A percentile compares a stretch with the other conserved stretches of the same genome.
Conservation (phyloP, 2,888 invertebrate species). For the Noctuana brunneofusca region DNA sequence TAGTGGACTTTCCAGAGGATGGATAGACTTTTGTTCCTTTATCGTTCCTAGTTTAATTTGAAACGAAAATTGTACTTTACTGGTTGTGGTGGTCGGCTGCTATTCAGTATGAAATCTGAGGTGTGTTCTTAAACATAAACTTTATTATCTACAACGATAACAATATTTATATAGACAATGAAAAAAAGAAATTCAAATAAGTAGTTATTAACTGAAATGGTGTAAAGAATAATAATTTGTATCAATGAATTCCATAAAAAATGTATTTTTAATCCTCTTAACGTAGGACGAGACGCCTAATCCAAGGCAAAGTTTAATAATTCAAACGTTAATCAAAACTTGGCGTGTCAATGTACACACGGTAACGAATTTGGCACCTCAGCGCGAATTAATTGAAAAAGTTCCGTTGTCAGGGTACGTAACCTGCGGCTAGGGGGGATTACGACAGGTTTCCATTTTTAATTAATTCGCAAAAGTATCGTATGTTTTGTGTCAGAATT, state of each 20-base stretch:
- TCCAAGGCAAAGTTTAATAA: slow-evolving; percentile 43
- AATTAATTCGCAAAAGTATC: slow-evolving; percentile 20
- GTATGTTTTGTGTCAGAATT: slow-evolving; percentile 1
- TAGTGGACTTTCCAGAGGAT: slow-evolving; percentile 2
- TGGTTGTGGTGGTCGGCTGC: neutral
- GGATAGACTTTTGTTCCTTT: neutral
- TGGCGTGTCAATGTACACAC: slow-evolving; percentile 39
- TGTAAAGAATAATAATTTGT: no score
- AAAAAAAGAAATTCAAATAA: no score
- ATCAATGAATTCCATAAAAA: neutral
- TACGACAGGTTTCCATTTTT: slow-evolving; percentile 9
- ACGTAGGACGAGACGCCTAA: slow-evolving; percentile 28
- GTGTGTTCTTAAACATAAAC: no score
- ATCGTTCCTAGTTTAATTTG: slow-evolving; percentile 1
- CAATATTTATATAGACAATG: no score
- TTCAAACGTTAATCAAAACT: slow-evolving; percentile 48
- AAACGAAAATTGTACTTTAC: neutral
- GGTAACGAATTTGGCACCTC: slow-evolving; percentile 39
- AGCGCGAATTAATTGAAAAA: slow-evolving; percentile 32
- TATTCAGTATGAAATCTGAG: neutral
- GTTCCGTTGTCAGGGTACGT: slow-evolving; percentile 16
- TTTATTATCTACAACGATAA: no score
- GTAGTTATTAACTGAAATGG: no score
- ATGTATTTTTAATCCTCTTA: slow-evolving; percentile 10
- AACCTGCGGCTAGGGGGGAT: slow-evolving; percentile 20